phyloP scores from a whole-genome alignment of 2,797 vertebrate species.

The Schizopygopsis pylzovi region DNA sequence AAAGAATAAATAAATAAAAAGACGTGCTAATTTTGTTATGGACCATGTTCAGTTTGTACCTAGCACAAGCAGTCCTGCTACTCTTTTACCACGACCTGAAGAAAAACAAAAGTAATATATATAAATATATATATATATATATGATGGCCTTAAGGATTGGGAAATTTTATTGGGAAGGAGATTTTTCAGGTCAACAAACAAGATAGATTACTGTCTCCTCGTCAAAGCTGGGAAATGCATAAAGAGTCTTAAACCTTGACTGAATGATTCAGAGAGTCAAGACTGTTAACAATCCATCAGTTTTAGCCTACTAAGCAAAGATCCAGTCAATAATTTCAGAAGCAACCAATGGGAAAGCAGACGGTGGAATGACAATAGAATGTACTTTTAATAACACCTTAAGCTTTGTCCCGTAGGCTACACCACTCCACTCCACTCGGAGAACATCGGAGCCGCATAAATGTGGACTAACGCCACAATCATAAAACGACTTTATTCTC shows the following conservation, averaged over 20 bases:
- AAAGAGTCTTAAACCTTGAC: not conserved
- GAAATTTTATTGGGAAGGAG: not conserved
- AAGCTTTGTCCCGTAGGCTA: not conserved
- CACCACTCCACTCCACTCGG: not conserved
- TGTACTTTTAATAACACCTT: not conserved
- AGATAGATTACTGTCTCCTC: not conserved
- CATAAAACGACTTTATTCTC: not conserved
- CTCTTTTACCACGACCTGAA: not conserved
- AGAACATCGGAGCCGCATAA: not conserved
- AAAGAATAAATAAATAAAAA: not conserved
- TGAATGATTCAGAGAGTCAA: not conserved
- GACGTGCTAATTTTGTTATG: not conserved
- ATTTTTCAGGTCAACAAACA: conserved; percentile 25
- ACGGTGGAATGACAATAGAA: not conserved
- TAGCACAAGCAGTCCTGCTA: not conserved
- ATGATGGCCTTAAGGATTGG: not conserved
- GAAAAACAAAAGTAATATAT: too few species aligned
- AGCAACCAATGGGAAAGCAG: not conserved
- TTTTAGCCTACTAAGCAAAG: not conserved
- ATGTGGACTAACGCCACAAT: not conserved
- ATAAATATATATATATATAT: too few species aligned
- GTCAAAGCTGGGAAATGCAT: not conserved
- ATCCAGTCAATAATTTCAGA: not conserved
- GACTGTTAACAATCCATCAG: not conserved
- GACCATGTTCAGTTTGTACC: not conserved